Base-by-base conservation (phyloP, 2,797 vertebrate species). In the Bovichtus variegatus region DNA sequence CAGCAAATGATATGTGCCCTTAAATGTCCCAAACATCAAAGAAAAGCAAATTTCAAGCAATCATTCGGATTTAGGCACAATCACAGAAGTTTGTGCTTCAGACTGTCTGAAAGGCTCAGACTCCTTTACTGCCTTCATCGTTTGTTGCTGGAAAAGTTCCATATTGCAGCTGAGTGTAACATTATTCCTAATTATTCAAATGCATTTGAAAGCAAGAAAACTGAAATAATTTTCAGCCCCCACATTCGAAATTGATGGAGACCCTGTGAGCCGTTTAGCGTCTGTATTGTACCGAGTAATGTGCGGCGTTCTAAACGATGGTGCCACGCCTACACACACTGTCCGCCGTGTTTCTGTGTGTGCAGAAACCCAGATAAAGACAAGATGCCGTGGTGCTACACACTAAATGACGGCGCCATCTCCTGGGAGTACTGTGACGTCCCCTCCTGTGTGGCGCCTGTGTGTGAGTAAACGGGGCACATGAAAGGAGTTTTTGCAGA, bases 361-460 rank as follows among this genome's bases (percentile, higher is more conserved):
- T 73, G 76, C 91, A 99, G 98, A 91, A 99, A 97, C 90, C 97
- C 97, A 5, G 98, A 99, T 68, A 80, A 90, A 21, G 97, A 99
- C 73, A 94, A 94, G 73, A 94, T 78, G 78, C 97, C 98, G 0
- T 99, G 98, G 98, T 99, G 97, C 90, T 99, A 98, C 84, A 95
- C 95, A 25, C 83, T 96, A 83, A 95, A 90, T 82, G 90, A 96
- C 46, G 87, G 89, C 23, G 87, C 84, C n/a, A 94, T 99, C 75
- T 98, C 97, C 80, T 99, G 98, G 98, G 97, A 96, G 11, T 96
- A 97, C 80, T 99, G 97, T 75, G 85, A 85, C 27, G 36, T 99
- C 82, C 85, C 85, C 2, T 41, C 79, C 53, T 99, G 98, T 60
- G 76, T 90, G 91, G 95, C 60, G 85, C 6, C 73, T 43, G 18